phyloP scores from a whole-genome alignment of 2,797 vertebrate genomes.

The Spinibarbus caldwelli region DNA sequence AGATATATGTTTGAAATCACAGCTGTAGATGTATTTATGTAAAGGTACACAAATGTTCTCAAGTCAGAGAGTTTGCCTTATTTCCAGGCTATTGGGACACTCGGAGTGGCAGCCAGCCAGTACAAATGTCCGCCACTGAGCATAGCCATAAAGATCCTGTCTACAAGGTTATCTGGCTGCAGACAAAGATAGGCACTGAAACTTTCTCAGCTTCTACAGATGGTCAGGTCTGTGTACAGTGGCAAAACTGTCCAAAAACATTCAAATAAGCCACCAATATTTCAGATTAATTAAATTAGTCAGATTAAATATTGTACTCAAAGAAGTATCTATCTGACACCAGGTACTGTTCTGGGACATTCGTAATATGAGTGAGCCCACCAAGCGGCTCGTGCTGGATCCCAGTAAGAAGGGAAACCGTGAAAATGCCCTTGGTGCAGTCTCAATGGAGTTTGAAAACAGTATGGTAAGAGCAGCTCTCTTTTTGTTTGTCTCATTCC shows the following conservation, averaged over 20 bases:
- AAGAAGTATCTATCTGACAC: neutral
- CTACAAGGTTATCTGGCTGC: conserved; percentile 90
- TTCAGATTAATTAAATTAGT: neutral
- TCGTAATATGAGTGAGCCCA: conserved; percentile 87
- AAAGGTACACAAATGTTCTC: neutral
- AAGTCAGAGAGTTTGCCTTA: neutral
- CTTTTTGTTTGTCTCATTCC: neutral
- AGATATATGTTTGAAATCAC: neutral
- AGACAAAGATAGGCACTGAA: conserved; percentile 92
- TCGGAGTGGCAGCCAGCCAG: conserved; percentile 84
- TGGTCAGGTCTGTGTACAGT: conserved; percentile 82
- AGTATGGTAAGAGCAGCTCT: conserved; percentile 81
- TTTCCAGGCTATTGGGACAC: conserved; percentile 26
- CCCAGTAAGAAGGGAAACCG: conserved; percentile 79
- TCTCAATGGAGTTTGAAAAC: conserved; percentile 87
- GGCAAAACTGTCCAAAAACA: neutral
- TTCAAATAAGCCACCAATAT: neutral
- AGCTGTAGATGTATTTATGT: neutral
- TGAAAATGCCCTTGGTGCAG: conserved; percentile 83
- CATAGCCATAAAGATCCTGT: conserved; percentile 91
- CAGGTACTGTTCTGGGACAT: conserved; percentile 97
- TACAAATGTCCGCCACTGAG: conserved; percentile 85
- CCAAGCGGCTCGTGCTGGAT: conserved; percentile 85
- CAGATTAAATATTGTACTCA: neutral
- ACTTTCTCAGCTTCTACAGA: conserved; percentile 91